Base-by-base conservation (phyloP, 2,113 vertebrate species). In the Prinia subflava region DNA sequence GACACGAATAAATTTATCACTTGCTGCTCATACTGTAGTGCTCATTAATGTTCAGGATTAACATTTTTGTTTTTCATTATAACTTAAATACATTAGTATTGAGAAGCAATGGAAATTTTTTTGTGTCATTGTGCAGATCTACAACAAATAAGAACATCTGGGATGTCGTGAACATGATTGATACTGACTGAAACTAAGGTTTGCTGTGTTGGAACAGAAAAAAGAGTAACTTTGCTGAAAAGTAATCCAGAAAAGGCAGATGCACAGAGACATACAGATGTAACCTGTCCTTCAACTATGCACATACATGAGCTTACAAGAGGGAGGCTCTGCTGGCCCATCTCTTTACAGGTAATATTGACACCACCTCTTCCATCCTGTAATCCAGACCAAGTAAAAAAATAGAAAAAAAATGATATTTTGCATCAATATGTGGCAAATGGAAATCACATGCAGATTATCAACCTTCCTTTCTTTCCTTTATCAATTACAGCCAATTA, bases 221-320 rank as follows among this genome's bases (percentile, higher is more conserved):
- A 52, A 10, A 60, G 8, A 80, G 19, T 18, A 74, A 65, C 7
- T 55, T 63, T 37, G 6, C 28, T 69, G n/a, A 79, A 88, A 82
- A 90, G 4, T 33, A 74, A 69, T 63, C 16, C 16, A 33, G 59
- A 75, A 87, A 83, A 78, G 8, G 47, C 42, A 89, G 27, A 39
- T 55, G 18, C 12, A 85, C 64, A 64, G 90, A 86, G 33, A 39
- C 4, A 18, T 7, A 28, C 2, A 83, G 30, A 10, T 57, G 16
- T 19, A 85, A 70, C 13, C 17, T 84, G 9, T 62, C 18, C 73
- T 87, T 87, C 69, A 78, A 10, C 7, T 35, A 1, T 37, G 23
- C 0, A 7, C 30, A 27, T 35, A 13, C 6, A 17, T 0, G 24
- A 20, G 6, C 31, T 70, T 60, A 24, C 0, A 9, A 71, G 41